phyloP scores from a whole-genome alignment of 2,888 invertebrate species.

The Drosophila paracracens region DNA sequence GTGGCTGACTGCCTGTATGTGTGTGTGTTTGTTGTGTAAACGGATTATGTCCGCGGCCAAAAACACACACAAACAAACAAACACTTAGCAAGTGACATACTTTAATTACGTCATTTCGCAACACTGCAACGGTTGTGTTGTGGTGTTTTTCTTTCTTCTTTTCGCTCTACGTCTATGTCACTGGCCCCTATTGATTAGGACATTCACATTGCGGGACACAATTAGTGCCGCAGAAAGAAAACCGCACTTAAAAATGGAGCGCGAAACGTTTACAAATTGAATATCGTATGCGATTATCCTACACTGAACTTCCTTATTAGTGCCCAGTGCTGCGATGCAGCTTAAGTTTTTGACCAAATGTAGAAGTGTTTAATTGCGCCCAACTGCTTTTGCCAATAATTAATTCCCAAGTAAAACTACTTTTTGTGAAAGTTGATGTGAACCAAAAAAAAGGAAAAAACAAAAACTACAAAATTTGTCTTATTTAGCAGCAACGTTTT shows the following conservation, averaged over 20 bases:
- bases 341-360: conserved; percentile 55
- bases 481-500: conserved; percentile 50
- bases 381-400: conserved; percentile 67
- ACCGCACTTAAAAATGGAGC: conserved; percentile 43
- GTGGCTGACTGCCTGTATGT: conserved; percentile 4
- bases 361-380: conserved; percentile 53
- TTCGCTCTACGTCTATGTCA: conserved; percentile 43
- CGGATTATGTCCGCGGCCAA: conserved; percentile 54
- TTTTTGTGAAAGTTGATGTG: conserved; percentile 74
- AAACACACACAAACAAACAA: conserved; percentile 36
- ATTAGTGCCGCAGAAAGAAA: conserved; percentile 42
- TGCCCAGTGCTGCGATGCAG: conserved; percentile 23
- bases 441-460: conserved; percentile 43
- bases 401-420: conserved; percentile 48
- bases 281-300: conserved; percentile 17
- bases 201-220: conserved; percentile 64
- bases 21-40: conserved; percentile 33
- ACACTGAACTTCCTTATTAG: conserved; percentile 49
- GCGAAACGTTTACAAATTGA: conserved; percentile 32
- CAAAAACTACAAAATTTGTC: conserved; percentile 47
- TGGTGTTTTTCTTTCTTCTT: conserved; percentile 14
- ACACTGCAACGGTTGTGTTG: conserved; percentile 42
- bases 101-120: conserved; percentile 72
- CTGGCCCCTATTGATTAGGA: conserved; percentile 71
- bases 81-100: conserved; percentile 55